Conservation (phyloP, 2,888 invertebrate genomes). For the Trachelus iudaicus region DNA sequence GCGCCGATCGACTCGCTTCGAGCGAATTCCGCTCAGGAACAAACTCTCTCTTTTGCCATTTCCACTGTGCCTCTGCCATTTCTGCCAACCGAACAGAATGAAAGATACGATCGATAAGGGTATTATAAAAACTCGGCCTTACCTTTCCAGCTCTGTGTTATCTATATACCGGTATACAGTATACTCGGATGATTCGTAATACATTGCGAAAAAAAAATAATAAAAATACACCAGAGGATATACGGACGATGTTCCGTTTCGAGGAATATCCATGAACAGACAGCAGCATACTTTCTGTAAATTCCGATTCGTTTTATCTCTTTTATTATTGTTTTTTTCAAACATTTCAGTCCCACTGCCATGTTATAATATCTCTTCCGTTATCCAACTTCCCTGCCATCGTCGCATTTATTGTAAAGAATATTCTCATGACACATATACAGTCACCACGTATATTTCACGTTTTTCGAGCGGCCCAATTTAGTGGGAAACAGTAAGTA, state of each 20-base stretch:
- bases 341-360: not conserved
- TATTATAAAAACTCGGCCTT: not conserved
- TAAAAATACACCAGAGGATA: not conserved
- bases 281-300: not conserved
- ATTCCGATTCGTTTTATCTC: not conserved
- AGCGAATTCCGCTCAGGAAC: not conserved
- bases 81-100: not conserved
- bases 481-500: not conserved
- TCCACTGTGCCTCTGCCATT: not conserved
- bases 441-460: not conserved
- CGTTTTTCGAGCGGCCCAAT: not conserved
- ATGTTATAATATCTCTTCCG: not conserved
- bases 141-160: not conserved
- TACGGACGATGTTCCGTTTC: not conserved
- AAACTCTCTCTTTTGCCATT: not conserved
- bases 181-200: not conserved
- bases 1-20: constrained; percentile 1
- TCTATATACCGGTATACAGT: not conserved
- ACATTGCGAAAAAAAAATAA: not conserved
- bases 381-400: not conserved
- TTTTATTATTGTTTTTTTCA: not conserved
- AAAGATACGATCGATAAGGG: not conserved
- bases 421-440: not conserved
- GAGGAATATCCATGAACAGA: not conserved
- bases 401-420: not conserved